Percentiles rank a stretch among this genome's conserved stretches.
These are phyloP conservation scores for Camelus dromedarius DNA, from an alignment of 2,113 vertebrate species.

Conservation along the genomic window DNA sequence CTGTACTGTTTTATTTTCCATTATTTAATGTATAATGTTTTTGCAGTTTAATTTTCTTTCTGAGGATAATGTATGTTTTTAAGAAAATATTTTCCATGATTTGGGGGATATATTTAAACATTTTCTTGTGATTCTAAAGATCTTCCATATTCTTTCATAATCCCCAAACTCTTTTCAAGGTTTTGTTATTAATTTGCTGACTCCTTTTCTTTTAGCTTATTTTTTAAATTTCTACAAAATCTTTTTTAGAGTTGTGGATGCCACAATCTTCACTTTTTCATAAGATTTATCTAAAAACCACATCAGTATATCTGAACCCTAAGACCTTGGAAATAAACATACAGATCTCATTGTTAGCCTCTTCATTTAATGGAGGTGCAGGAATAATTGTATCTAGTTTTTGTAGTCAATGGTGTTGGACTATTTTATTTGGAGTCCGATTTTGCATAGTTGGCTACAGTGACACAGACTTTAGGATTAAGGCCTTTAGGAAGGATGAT, in stretches of 20 bases:
- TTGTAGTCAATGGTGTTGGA: neutral
- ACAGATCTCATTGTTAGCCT: neutral
- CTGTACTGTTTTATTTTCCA: slow-evolving; percentile 16
- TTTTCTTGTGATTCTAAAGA: slow-evolving; percentile 15
- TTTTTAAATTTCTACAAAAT: slow-evolving; percentile 17
- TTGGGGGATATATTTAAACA: neutral
- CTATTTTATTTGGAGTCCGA: neutral
- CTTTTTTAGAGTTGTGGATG: neutral
- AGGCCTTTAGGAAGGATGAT: neutral
- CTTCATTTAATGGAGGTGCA: neutral
- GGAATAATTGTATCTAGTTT: neutral
- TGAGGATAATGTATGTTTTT: neutral
- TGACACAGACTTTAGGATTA: neutral
- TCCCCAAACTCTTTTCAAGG: neutral
- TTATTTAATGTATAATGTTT: slow-evolving; percentile 6
- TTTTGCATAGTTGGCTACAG: neutral
- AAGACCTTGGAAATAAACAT: slow-evolving; percentile 32
- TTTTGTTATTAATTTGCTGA: slow-evolving; percentile 9
- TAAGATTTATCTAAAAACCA: slow-evolving; percentile 19
- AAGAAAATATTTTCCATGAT: neutral
- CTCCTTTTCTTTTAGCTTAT: slow-evolving; percentile 14
- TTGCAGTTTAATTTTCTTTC: neutral
- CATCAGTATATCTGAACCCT: neutral
- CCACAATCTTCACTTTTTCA: neutral
- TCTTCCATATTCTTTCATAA: neutral